Conservation (phyloP, 1,140 invertebrate species). For the Zaprionus lachaisei region DNA sequence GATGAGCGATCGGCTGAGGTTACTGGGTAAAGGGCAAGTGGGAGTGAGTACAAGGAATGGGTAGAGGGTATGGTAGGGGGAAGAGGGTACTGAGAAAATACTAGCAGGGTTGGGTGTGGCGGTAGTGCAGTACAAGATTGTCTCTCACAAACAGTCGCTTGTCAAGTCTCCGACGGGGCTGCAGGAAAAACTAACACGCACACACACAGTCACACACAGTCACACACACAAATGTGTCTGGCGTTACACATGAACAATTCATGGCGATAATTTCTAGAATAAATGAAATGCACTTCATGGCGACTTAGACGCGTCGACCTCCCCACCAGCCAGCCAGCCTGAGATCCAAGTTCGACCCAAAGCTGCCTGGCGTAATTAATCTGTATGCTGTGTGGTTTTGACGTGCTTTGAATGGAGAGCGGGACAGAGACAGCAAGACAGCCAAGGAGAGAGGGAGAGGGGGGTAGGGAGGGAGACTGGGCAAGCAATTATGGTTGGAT, state of each 20-base stretch:
- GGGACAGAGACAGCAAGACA: neutral
- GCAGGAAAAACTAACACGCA: conserved; percentile 5
- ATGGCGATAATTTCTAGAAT: conserved; percentile 81
- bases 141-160: conserved; percentile 19
- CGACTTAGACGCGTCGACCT: conserved; percentile 48
- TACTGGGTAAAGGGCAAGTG: too few relatives aligned
- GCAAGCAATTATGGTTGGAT: conserved; percentile 65
- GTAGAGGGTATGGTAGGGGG: too few relatives aligned
- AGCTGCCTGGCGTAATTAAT: conserved; percentile 67
- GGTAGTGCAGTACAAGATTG: conserved; percentile 30
- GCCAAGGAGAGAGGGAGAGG: neutral
- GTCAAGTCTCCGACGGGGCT: conserved; percentile 1
- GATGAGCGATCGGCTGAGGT: too few relatives aligned
- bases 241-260: conserved; percentile 80
- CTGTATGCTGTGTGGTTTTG: conserved; percentile 70
- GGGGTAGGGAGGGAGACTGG: neutral
- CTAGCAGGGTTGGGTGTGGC: neutral
- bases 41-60: too few relatives aligned
- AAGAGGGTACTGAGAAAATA: neutral
- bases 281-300: conserved; percentile 81
- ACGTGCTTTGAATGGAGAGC: conserved; percentile 75
- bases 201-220: conserved; percentile 4
- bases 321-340: conserved; percentile 16
- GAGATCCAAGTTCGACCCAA: conserved; percentile 54
- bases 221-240: conserved; percentile 1